Conservation (phyloP, 2,888 invertebrate species). For the Ormia ochracea region DNA sequence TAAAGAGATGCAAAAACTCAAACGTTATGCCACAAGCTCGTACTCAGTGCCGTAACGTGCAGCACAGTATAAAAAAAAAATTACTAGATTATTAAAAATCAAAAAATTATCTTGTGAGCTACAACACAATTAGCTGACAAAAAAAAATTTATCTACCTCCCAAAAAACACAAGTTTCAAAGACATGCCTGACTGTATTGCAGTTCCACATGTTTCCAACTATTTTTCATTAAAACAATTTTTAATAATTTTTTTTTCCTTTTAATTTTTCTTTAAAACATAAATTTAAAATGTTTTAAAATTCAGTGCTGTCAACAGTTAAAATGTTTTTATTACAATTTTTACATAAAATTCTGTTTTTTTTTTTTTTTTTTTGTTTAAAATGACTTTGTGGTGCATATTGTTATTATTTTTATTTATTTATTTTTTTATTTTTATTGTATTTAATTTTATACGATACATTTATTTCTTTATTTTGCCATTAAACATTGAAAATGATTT, state of each 20-base stretch:
- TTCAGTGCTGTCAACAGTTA: conserved; percentile 63
- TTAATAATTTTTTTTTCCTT: conserved; percentile 34
- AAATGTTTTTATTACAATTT: conserved; percentile 59
- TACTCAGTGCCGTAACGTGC: too few relatives aligned
- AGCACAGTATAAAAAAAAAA: too few relatives aligned
- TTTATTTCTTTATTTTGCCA: conserved; percentile 8
- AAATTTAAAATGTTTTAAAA: conserved; percentile 56
- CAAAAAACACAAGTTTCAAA: too few relatives aligned
- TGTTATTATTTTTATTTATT: background rate
- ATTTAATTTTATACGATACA: conserved; percentile 3
- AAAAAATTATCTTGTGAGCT: too few relatives aligned
- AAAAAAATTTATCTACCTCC: too few relatives aligned
- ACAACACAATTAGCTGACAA: too few relatives aligned
- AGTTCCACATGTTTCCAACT: too few relatives aligned
- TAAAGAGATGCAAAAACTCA: too few relatives aligned
- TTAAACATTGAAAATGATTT: conserved; percentile 40
- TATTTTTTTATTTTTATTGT: background rate
- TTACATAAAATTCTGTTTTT: conserved; percentile 55
- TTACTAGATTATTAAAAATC: too few relatives aligned
- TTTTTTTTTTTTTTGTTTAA: conserved; percentile 18
- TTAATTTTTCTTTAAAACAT: conserved; percentile 54
- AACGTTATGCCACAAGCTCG: too few relatives aligned
- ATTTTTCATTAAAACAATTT: conserved; percentile 48
- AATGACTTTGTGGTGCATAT: conserved; percentile 40
- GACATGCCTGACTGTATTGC: too few relatives aligned